These are phyloP conservation scores for Orbicella faveolata DNA, from an alignment of 64 coral and sea anemone genomes.

Conservation along the genomic window DNA sequence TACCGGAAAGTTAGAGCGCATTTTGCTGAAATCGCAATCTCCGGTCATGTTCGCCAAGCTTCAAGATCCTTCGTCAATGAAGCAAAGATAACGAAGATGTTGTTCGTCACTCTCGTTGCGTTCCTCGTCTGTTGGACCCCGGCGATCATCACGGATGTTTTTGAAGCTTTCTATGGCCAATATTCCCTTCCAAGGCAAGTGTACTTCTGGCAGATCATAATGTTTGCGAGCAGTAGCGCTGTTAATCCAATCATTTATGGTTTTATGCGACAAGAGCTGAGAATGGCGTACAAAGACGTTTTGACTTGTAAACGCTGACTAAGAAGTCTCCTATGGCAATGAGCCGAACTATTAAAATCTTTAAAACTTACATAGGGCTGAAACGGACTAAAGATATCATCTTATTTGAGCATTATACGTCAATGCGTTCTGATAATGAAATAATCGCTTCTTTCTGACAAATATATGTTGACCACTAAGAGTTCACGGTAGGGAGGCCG, in stretches of 20 bases:
- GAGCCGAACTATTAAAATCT: too few relatives aligned
- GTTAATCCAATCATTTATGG: constrained; percentile 28
- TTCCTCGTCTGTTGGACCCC: constrained; percentile 26
- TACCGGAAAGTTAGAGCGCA: constrained; percentile 14
- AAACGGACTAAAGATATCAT: too few relatives aligned
- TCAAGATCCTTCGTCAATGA: constrained; percentile 13
- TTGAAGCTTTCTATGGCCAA: neutral
- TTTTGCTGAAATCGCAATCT: constrained; percentile 26
- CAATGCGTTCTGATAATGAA: too few relatives aligned
- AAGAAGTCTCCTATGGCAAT: too few relatives aligned
- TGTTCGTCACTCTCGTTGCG: constrained; percentile 8
- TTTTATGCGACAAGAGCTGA: constrained; percentile 16
- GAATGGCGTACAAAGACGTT: constrained; percentile 6
- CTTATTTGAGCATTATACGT: too few relatives aligned
- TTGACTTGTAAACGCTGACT: constrained; percentile 2
- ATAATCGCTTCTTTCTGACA: too few relatives aligned
- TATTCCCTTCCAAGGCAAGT: constrained; percentile 16
- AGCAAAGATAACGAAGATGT: constrained; percentile 17
- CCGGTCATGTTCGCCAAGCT: neutral
- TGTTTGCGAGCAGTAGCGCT: neutral
- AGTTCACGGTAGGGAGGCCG: too few relatives aligned
- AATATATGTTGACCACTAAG: too few relatives aligned
- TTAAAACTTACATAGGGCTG: too few relatives aligned
- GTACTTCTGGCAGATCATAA: constrained; percentile 8
- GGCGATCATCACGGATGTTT: neutral